Conservation (phyloP, 2,797 vertebrate genomes). For the Sebastes variabilis region DNA sequence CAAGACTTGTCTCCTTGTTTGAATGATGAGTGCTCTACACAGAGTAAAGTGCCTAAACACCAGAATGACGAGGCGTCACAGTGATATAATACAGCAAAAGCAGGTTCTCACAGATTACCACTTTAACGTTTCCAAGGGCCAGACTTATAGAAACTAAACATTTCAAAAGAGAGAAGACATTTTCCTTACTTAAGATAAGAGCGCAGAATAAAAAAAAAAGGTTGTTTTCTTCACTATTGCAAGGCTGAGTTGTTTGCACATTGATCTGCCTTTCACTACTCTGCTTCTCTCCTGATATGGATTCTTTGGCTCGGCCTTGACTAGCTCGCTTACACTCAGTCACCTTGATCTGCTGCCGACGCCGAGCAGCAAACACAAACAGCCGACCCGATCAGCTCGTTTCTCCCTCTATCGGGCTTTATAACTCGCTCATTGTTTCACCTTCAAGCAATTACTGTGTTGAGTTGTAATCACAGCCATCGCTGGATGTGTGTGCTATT, state of each 20-base stretch:
- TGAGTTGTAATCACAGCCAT: not conserved
- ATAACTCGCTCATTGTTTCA: constrained; percentile 29
- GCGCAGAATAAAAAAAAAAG: constrained; percentile 11
- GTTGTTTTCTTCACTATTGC: constrained; percentile 22
- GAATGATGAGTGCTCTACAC: not conserved
- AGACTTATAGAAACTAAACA: not conserved
- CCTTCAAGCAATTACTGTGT: constrained; percentile 11
- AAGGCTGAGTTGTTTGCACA: constrained; percentile 52
- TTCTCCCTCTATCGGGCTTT: constrained; percentile 4
- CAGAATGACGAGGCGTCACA: not conserved
- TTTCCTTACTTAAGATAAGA: constrained; percentile 31
- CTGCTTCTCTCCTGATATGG: constrained; percentile 58
- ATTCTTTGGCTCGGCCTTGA: constrained; percentile 63
- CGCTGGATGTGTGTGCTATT: not conserved
- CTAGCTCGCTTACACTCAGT: constrained; percentile 54
- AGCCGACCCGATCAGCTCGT: constrained; percentile 3
- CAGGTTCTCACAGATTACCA: not conserved
- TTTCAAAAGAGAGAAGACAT: not conserved
- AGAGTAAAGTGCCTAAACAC: constrained; percentile 11
- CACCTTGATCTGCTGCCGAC: constrained; percentile 49
- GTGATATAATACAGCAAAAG: not conserved
- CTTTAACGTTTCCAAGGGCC: constrained; percentile 21
- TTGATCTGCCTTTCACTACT: constrained; percentile 59
- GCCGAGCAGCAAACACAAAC: constrained; percentile 49
- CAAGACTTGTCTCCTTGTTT: not conserved